Percentiles rank a stretch among this genome's conserved stretches.
Conservation (phyloP, 2,113 vertebrate genomes). For the Sinocyclocheilus grahami region DNA sequence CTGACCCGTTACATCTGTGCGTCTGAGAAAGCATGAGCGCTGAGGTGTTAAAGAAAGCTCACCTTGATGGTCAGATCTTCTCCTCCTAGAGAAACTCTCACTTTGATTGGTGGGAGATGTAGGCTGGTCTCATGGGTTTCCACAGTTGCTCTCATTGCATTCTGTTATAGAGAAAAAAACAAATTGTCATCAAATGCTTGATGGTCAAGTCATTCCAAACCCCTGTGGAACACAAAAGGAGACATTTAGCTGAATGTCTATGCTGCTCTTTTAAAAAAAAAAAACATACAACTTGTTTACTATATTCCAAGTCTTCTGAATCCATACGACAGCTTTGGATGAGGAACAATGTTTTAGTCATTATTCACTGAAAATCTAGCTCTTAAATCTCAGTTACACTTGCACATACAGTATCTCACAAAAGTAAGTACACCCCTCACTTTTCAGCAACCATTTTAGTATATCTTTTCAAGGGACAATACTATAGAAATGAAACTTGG, state of each 20-base stretch:
- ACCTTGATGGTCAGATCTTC: conserved; percentile 99
- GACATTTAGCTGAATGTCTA: not conserved
- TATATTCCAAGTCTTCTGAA: not conserved
- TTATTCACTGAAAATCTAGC: not conserved
- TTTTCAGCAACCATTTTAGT: no score
- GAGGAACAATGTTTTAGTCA: not conserved
- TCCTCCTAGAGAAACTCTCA: conserved; percentile 86
- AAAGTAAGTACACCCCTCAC: no score
- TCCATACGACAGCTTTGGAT: not conserved
- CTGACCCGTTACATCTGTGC: not conserved
- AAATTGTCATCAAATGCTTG: not conserved
- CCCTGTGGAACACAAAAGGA: not conserved
- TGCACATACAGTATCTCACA: no score
- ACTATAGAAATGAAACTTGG: no score
- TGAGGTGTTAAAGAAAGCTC: not conserved
- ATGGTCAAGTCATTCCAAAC: not conserved
- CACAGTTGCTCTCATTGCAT: conserved; percentile 96
- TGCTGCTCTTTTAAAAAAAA: no score
- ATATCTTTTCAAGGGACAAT: no score
- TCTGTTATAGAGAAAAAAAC: conserved; percentile 73
- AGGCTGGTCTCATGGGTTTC: conserved; percentile 87
- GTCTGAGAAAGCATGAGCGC: no score
- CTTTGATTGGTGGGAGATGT: conserved; percentile 85
- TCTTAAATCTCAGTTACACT: not conserved
- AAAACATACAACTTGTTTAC: not conserved